These are phyloP conservation scores for Porites evermanni DNA, from an alignment of 92 coral and sea anemone species.

Conservation along the genomic window DNA sequence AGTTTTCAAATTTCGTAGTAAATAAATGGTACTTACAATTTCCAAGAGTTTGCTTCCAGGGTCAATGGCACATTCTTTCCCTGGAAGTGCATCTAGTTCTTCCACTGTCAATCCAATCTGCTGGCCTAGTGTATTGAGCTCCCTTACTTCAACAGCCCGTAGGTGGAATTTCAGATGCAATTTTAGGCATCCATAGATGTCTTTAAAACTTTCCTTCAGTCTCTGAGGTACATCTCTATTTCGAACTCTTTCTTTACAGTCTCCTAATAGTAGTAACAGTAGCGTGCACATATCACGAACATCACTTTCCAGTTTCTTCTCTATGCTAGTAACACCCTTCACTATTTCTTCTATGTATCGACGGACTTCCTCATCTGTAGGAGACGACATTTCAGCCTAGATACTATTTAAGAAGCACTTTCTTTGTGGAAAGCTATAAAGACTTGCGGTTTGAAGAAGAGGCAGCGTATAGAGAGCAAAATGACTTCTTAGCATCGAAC, in stretches of 20 bases:
- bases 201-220: not conserved
- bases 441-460: too few relatives aligned
- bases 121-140: not conserved
- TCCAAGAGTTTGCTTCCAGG: constrained; percentile 18
- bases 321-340: not conserved
- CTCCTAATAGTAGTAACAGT: not conserved
- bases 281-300: not conserved
- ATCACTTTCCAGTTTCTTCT: not conserved
- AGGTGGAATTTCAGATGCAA: constrained; percentile 7
- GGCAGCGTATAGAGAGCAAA: too few relatives aligned
- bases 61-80: not conserved
- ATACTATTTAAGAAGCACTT: too few relatives aligned
- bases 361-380: too few relatives aligned
- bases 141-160: not conserved
- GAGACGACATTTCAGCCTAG: too few relatives aligned
- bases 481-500: too few relatives aligned
- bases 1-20: too few relatives aligned
- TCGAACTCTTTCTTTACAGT: rapidly evolving
- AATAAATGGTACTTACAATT: not conserved
- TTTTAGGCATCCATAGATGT: constrained; percentile 17
- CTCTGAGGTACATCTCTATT: not conserved
- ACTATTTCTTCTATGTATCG: not conserved
- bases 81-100: not conserved
- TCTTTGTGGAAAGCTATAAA: too few relatives aligned
- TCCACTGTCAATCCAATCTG: not conserved